Percentiles rank a stretch among this genome's conserved stretches.
Conservation (phyloP, 2,888 invertebrate genomes). For the Gastracanthus pulcherrimus region DNA sequence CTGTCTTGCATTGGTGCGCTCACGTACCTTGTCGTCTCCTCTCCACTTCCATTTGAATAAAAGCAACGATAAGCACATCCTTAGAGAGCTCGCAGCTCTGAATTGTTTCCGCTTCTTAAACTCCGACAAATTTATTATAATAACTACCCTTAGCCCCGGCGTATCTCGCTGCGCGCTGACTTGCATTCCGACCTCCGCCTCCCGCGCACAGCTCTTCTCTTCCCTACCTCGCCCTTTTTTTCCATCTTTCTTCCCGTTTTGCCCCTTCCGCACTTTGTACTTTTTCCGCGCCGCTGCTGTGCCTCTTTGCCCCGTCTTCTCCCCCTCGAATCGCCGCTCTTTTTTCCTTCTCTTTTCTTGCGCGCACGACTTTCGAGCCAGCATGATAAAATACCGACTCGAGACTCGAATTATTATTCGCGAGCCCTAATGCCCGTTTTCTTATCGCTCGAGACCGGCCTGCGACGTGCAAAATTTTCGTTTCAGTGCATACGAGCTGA, state of each 20-base stretch:
- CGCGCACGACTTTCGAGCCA: not conserved
- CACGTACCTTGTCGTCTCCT: conserved; percentile 67
- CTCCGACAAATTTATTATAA: conserved; percentile 77
- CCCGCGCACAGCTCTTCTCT: conserved; percentile 28
- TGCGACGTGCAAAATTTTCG: not conserved
- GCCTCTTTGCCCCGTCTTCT: too few species aligned
- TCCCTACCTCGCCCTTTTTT: conserved; percentile 23
- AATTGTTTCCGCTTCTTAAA: conserved; percentile 77
- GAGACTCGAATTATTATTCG: conserved; percentile 49
- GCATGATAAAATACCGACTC: conserved; percentile 34
- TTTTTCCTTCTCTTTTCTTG: too few species aligned
- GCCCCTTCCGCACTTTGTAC: conserved; percentile 10
- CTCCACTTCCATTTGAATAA: conserved; percentile 75
- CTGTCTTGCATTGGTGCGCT: not conserved
- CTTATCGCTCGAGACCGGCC: conserved; percentile 19
- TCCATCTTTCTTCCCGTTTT: conserved; percentile 12
- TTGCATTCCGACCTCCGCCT: conserved; percentile 45
- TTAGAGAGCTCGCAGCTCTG: conserved; percentile 74
- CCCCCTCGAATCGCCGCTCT: too few species aligned
- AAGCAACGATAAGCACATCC: conserved; percentile 77
- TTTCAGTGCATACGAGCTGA: not conserved
- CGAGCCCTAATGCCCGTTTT: not conserved
- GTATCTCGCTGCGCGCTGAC: conserved; percentile 51
- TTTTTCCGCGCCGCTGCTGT: not conserved
- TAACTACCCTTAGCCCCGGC: conserved; percentile 74